Conservation (phyloP, 2,888 invertebrate species). For the Agrochola litura region DNA sequence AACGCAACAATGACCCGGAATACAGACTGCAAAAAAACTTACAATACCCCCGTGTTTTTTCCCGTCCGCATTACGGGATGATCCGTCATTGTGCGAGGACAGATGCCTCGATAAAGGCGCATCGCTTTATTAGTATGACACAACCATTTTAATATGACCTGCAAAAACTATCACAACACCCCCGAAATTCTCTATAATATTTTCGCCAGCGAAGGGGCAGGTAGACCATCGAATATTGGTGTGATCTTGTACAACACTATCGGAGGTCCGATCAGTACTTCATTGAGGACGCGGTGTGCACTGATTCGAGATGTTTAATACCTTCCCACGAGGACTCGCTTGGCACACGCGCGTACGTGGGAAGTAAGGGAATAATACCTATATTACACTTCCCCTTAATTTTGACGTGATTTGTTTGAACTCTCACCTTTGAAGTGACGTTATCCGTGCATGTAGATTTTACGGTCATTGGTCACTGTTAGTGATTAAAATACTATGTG, state of each 20-base stretch:
- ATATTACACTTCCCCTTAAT: conserved; percentile 36
- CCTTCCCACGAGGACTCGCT: conserved; percentile 86
- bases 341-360: conserved; percentile 83
- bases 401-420: conserved; percentile 58
- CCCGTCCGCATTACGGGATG: conserved; percentile 87
- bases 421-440: conserved; percentile 57
- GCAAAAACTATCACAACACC: conserved; percentile 48
- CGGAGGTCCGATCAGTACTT: conserved; percentile 82
- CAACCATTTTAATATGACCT: conserved; percentile 76
- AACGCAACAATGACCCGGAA: conserved; percentile 86
- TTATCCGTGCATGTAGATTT: conserved; percentile 40
- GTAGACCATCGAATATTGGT: conserved; percentile 74
- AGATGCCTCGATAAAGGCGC: conserved; percentile 88
- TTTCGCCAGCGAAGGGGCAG: conserved; percentile 63
- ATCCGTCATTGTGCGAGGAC: conserved; percentile 87
- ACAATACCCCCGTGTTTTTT: conserved; percentile 83
- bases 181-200: conserved; percentile 11
- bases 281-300: conserved; percentile 82
- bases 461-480: conserved; percentile 38
- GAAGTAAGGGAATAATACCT: conserved; percentile 67
- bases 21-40: conserved; percentile 79
- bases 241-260: conserved; percentile 78
- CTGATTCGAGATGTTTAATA: conserved; percentile 85
- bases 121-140: conserved; percentile 86
- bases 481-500: background rate